Evolutionary conservation across 2,888 invertebrate species (phyloP), one percentile per base, ranked within the genome.

Genomic region (Leptinotarsa juncta): DNA sequence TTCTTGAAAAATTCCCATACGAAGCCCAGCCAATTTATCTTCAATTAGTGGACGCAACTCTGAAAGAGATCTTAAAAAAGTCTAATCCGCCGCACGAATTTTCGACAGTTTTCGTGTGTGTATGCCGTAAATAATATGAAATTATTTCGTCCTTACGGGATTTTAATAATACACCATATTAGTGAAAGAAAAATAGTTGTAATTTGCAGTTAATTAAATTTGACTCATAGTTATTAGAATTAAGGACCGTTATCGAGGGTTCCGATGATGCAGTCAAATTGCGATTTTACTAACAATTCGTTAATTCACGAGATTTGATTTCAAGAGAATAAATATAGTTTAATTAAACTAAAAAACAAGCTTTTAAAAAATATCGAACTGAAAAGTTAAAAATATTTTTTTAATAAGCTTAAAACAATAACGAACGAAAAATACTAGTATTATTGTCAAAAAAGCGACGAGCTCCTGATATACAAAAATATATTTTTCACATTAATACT

Each of bases 191-290:
- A 68, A 74, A 73, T 65, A 65, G 67, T 73, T 71, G 62, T 67
- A 60, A 74, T 74, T 71, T 57, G 69, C 67, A 20, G 71, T 50
- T 75, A 72, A 75, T 75, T 75, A 72, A 75, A 69, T 66, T 75
- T 68, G 72, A 75, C 75, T 71, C 72, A 72, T 72, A 66, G 74
- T 67, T 55, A 74, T 71, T 67, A 67, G 51, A 50, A 71, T 66
- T 51, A 67, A 50, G 23, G 51, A 18, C 71, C 71, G 75, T 72
- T 72, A 72, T 51, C 53, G 26, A 14, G 23, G 50, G 23, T 67
- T 20, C 18, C 32, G 3, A 42, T 55, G 51, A 16, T 67, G 55
- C 51, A 67, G 67, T 53, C 55, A 26, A 51, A 51, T 53, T 51
- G 50, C n/a, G n/a, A 7, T 62, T 62, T 32, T 15, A 60, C 20